Evolutionary conservation across 1,140 invertebrate genomes (phyloP).

Genomic region (Whitmania pigra): DNA sequence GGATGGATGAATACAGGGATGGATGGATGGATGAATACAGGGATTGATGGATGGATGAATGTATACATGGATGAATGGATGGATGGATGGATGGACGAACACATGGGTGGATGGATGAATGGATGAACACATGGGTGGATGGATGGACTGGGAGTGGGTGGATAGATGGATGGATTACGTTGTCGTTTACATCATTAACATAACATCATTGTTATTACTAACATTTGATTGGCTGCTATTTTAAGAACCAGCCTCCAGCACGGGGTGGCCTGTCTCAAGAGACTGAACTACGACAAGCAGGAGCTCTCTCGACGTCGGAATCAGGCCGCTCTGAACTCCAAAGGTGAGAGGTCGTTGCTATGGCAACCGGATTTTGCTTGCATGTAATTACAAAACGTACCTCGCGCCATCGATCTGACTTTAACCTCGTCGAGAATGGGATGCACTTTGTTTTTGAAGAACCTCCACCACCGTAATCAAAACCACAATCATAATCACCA

Average conservation of each 20-base stretch:
- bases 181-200: neutral
- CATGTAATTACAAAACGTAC: too few species aligned
- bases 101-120: too few species aligned
- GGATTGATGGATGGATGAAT: too few species aligned
- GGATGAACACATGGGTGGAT: too few species aligned
- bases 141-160: neutral
- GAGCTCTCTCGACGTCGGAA: slow-evolving; percentile 72
- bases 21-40: neutral
- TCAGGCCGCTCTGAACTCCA: slow-evolving; percentile 66
- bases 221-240: slow-evolving; percentile 25
- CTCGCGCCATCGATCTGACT: too few species aligned
- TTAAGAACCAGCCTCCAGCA: slow-evolving; percentile 88
- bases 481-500: too few species aligned
- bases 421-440: too few species aligned
- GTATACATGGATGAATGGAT: neutral
- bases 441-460: too few species aligned
- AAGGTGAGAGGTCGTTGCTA: slow-evolving; percentile 38
- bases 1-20: neutral
- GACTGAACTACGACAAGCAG: slow-evolving; percentile 90
- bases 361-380: too few species aligned
- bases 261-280: slow-evolving; percentile 92
- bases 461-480: too few species aligned
- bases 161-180: neutral
- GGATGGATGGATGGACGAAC: too few species aligned
- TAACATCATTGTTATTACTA: too few species aligned